phyloP scores from a whole-genome alignment of 37 sponge, comb jelly and placozoan genomes.

The Dysidea cf. avara region DNA sequence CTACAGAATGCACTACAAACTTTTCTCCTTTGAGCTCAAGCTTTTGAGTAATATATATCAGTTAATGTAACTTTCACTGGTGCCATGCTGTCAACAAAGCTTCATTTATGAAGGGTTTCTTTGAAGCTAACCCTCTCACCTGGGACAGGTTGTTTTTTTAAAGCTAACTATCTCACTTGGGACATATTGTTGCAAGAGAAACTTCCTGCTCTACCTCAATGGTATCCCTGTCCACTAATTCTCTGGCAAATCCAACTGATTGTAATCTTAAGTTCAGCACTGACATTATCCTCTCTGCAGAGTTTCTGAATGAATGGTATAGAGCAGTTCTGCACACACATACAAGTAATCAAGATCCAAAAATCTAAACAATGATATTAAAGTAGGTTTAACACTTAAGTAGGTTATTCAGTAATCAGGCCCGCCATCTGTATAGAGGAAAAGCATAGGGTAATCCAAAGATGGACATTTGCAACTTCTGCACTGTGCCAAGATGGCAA shows the following conservation, averaged over 20 bases:
- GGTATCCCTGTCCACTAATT: constrained; percentile 8
- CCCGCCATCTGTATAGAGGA: constrained; percentile 36
- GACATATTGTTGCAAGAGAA: too few relatives aligned
- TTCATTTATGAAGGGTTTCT: background rate
- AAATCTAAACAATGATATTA: constrained; percentile 7
- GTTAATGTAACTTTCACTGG: background rate
- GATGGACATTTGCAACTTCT: background rate
- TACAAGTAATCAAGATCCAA: constrained; percentile 22
- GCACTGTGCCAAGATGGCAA: constrained; percentile 6
- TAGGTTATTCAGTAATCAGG: constrained; percentile 28
- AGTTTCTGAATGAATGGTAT: constrained; percentile 23
- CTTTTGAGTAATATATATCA: background rate
- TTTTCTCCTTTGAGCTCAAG: background rate
- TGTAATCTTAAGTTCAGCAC: constrained; percentile 17
- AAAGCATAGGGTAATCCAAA: constrained; percentile 3
- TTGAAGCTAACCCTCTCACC: background rate
- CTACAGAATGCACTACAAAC: background rate
- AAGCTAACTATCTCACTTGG: too few relatives aligned
- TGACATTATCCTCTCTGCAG: constrained; percentile 25
- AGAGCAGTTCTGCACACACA: constrained; percentile 25
- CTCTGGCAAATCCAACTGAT: constrained; percentile 13
- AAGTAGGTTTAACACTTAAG: constrained; percentile 17
- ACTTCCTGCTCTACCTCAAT: background rate
- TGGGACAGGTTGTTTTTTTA: background rate
- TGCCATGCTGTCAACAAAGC: background rate